phyloP scores from a whole-genome alignment of 2,113 vertebrate genomes.

The Monarcha castaneiventris region DNA sequence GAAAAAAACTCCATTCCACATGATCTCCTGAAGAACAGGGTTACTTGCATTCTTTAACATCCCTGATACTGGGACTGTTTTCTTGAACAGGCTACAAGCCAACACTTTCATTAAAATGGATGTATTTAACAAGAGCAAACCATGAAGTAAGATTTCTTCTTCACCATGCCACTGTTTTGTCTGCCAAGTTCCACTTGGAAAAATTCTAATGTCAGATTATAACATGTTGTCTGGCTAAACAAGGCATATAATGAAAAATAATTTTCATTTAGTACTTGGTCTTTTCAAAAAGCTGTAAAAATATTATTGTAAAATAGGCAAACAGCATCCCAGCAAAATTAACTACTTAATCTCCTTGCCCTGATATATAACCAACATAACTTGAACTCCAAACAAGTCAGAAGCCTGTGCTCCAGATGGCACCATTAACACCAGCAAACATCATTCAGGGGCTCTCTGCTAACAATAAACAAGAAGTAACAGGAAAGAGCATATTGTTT shows the following conservation, averaged over 20 bases:
- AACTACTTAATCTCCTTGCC: neutral
- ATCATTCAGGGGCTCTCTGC: neutral
- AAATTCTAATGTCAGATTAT: slow-evolving; percentile 9
- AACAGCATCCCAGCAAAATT: neutral
- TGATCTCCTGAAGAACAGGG: neutral
- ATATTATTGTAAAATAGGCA: slow-evolving; percentile 3
- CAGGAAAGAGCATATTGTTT: neutral
- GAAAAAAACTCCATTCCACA: neutral
- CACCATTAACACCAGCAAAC: neutral
- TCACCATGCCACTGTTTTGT: neutral
- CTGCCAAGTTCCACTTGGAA: slow-evolving; percentile 16
- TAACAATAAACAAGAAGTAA: neutral
- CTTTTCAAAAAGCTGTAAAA: slow-evolving; percentile 27
- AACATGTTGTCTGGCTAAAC: slow-evolving; percentile 12
- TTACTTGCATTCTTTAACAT: neutral
- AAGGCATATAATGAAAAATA: slow-evolving; percentile 12
- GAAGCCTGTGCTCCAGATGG: neutral
- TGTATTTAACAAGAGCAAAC: slow-evolving; percentile 22
- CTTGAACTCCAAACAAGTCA: neutral
- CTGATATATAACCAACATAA: neutral
- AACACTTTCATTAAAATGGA: neutral
- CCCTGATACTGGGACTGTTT: neutral
- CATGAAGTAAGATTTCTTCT: neutral
- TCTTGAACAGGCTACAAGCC: neutral
- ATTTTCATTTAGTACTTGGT: neutral